Conservation (phyloP, 2,797 vertebrate species). For the Acropternis orthonyx region DNA sequence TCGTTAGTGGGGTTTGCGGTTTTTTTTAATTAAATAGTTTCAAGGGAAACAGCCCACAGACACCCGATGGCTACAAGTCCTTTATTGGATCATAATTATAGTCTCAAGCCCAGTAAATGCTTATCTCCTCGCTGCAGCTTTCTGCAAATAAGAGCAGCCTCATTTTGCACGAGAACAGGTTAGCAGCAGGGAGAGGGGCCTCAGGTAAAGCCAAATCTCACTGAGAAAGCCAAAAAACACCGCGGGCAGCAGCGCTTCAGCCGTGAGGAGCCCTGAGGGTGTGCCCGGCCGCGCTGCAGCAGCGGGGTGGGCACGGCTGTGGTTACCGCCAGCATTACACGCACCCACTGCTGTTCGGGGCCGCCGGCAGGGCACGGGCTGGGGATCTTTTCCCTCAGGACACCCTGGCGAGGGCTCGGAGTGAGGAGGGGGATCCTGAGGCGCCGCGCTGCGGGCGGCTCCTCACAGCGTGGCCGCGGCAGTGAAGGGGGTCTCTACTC, state of each 20-base stretch:
- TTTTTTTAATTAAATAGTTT: not conserved
- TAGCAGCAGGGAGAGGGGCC: fast-evolving
- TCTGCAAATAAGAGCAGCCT: not conserved
- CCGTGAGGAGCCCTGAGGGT: fast-evolving
- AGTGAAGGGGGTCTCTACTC: too few relatives aligned
- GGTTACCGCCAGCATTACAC: fast-evolving
- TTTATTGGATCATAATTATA: fast-evolving
- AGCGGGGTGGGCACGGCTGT: not conserved
- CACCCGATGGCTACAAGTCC: not conserved
- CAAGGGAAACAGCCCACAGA: not conserved
- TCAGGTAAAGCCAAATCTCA: fast-evolving
- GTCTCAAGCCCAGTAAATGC: fast-evolving
- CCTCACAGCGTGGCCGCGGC: too few relatives aligned
- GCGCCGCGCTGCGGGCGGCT: not conserved
- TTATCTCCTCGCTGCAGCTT: not conserved
- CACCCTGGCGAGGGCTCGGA: not conserved
- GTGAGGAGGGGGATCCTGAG: too few relatives aligned
- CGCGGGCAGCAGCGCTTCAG: not conserved
- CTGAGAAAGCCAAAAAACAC: too few relatives aligned
- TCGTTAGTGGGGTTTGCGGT: too few relatives aligned
- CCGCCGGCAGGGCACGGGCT: too few relatives aligned
- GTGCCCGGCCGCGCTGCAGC: fast-evolving
- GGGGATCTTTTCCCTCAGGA: not conserved
- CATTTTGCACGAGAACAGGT: fast-evolving
- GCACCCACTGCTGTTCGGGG: too few relatives aligned